These are phyloP conservation scores for Drosophila picticornis DNA, from an alignment of 2,888 invertebrate genomes.

Conservation along the genomic window DNA sequence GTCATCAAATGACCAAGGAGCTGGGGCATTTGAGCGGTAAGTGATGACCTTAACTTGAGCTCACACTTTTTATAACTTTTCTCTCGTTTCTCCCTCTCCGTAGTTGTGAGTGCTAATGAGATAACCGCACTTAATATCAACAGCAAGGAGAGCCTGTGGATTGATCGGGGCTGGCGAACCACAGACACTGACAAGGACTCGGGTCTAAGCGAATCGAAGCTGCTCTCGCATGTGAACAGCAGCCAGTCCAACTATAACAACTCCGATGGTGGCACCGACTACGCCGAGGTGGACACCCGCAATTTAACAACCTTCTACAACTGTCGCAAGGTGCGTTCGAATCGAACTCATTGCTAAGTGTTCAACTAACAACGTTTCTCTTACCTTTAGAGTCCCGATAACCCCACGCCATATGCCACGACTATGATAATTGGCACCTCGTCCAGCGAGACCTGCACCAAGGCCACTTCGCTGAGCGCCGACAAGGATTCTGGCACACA, in stretches of 20 bases:
- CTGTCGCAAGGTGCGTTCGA: slow-evolving; percentile 86
- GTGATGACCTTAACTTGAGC: slow-evolving; percentile 8
- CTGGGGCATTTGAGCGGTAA: slow-evolving; percentile 89
- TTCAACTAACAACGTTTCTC: slow-evolving; percentile 12
- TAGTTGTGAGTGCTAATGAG: slow-evolving; percentile 86
- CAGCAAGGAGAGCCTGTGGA: slow-evolving; percentile 89
- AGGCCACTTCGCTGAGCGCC: slow-evolving; percentile 84
- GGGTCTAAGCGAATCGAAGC: slow-evolving; percentile 86
- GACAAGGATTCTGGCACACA: slow-evolving; percentile 85
- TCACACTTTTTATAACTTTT: background rate
- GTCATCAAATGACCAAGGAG: slow-evolving; percentile 86
- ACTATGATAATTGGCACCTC: slow-evolving; percentile 88
- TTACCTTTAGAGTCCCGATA: slow-evolving; percentile 86
- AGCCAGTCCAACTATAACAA: slow-evolving; percentile 85
- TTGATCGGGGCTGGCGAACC: slow-evolving; percentile 89
- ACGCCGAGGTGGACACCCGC: slow-evolving; percentile 89
- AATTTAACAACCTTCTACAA: slow-evolving; percentile 91
- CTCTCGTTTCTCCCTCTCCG: background rate
- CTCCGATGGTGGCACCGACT: slow-evolving; percentile 87
- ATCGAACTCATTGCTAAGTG: background rate
- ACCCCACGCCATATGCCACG: slow-evolving; percentile 91
- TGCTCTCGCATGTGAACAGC: slow-evolving; percentile 86
- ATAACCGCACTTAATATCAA: slow-evolving; percentile 85
- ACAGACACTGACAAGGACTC: slow-evolving; percentile 88
- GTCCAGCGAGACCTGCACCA: slow-evolving; percentile 84